Evolutionary conservation across 2,888 invertebrate species (phyloP).

Genomic region (Thymelicus sylvestris): DNA sequence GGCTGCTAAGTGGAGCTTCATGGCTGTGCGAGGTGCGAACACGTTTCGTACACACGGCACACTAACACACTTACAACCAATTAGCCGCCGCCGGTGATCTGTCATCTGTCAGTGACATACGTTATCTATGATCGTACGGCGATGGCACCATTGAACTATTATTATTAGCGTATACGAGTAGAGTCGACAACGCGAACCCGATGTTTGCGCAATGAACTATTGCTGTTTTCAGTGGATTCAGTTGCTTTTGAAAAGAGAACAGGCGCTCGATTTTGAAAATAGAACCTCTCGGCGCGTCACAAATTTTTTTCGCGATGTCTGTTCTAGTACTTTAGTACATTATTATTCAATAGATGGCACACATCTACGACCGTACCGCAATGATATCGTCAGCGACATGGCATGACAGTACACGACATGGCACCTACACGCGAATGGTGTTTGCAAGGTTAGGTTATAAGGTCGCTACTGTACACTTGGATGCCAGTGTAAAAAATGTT

Average conservation of each 20-base stretch:
- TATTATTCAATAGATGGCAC: too few species aligned
- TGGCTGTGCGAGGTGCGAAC: slow-evolving; percentile 47
- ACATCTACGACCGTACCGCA: slow-evolving; percentile 6
- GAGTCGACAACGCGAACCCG: too few species aligned
- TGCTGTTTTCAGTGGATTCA: too few species aligned
- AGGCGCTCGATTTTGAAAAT: too few species aligned
- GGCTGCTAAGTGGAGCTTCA: slow-evolving; percentile 43
- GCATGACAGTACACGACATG: background rate
- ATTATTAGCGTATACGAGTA: too few species aligned
- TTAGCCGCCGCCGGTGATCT: slow-evolving; percentile 40
- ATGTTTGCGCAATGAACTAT: too few species aligned
- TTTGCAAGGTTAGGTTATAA: slow-evolving; percentile 4
- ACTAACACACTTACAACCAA: slow-evolving; percentile 48
- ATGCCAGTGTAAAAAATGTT: background rate
- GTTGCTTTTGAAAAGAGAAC: too few species aligned
- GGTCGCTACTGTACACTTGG: background rate
- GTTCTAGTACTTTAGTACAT: too few species aligned
- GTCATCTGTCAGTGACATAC: slow-evolving; percentile 35
- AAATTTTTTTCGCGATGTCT: too few species aligned
- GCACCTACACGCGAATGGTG: background rate
- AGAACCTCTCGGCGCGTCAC: too few species aligned
- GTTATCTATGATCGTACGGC: slow-evolving; percentile 14
- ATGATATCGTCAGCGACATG: background rate
- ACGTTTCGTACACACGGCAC: slow-evolving; percentile 45
- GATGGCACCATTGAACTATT: background rate